These are phyloP conservation scores for Apis florea DNA, from an alignment of 1,140 invertebrate species.

Conservation along the genomic window DNA sequence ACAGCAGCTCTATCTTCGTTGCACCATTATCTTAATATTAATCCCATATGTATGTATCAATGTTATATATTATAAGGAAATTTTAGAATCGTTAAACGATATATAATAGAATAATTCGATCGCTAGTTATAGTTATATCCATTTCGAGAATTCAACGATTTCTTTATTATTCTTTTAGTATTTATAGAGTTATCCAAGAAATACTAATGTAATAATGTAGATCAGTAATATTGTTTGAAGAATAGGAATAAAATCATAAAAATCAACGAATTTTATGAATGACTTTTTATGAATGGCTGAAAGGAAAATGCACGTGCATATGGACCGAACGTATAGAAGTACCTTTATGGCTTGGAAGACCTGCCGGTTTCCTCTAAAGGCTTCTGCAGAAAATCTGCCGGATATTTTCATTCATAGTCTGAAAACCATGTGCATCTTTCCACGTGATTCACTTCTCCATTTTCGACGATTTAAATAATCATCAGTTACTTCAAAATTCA, in stretches of 20 bases:
- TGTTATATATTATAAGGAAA: no score
- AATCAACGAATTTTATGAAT: slow-evolving; percentile 50
- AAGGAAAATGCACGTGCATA: slow-evolving; percentile 70
- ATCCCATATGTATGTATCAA: no score
- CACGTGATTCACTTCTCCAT: slow-evolving; percentile 66
- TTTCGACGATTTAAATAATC: neutral
- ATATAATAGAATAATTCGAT: no score
- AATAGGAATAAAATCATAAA: neutral
- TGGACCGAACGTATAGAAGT: slow-evolving; percentile 67
- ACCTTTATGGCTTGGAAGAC: slow-evolving; percentile 79
- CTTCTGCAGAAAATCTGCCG: slow-evolving; percentile 77
- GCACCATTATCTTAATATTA: no score
- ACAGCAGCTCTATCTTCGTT: no score
- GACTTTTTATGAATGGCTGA: slow-evolving; percentile 75
- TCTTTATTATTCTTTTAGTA: neutral
- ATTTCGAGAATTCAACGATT: no score
- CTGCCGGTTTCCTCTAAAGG: slow-evolving; percentile 73
- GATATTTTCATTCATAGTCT: slow-evolving; percentile 78
- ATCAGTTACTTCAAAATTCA: neutral
- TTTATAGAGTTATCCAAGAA: neutral
- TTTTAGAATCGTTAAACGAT: no score
- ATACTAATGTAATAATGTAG: fast-evolving
- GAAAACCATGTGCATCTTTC: slow-evolving; percentile 73
- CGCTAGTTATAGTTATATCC: no score
- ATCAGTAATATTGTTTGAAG: neutral